These are phyloP conservation scores for Cuculus canorus DNA, from an alignment of 2,797 vertebrate species.

Conservation along the genomic window DNA sequence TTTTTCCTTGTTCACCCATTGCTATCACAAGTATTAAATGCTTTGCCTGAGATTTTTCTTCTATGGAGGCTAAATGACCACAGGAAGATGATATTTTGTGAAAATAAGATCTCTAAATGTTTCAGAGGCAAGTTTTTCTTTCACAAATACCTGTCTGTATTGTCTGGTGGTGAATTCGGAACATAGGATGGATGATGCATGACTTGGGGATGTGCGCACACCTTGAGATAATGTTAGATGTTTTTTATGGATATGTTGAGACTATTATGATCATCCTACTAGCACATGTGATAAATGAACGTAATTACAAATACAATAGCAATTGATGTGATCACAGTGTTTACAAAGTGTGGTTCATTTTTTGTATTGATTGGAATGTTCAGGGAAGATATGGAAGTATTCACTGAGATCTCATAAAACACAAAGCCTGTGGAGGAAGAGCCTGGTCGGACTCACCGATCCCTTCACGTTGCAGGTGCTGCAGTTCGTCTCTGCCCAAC, in stretches of 20 bases:
- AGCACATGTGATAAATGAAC: constrained; percentile 40
- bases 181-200: neutral
- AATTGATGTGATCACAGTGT: constrained; percentile 28
- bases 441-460: accelerated
- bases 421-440: neutral
- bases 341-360: constrained; percentile 6
- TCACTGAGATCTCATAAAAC: neutral
- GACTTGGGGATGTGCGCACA: neutral
- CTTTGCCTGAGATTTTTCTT: neutral
- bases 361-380: neutral
- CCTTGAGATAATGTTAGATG: neutral
- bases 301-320: constrained; percentile 58
- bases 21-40: neutral
- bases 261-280: constrained; percentile 8
- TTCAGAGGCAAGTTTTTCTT: neutral
- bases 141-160: neutral
- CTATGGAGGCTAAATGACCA: neutral
- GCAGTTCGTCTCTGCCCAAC: neutral
- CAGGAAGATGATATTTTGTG: accelerated
- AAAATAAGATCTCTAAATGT: neutral
- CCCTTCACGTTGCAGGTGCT: accelerated
- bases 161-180: neutral
- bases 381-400: neutral
- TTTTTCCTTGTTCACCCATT: neutral
- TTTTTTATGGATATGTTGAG: constrained; percentile 14